Base-by-base conservation (phyloP, 2,888 invertebrate species). In the Eledona agricola region DNA sequence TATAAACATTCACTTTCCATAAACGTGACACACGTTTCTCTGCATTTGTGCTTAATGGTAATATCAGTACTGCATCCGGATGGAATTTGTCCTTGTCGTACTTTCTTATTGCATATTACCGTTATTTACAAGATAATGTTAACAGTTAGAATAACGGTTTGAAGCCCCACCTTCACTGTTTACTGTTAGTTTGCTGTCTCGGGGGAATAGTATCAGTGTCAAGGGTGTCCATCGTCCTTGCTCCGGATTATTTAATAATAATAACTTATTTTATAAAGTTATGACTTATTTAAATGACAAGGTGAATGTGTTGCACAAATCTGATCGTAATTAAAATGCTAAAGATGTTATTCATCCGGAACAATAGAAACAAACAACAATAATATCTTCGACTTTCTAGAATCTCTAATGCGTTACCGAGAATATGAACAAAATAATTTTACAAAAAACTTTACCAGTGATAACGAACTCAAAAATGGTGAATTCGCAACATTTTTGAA, bases 21-120 rank as follows among this genome's bases (percentile, higher is more conserved):
- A 28, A 42, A 42, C 42, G 42, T 42, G 42, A 42, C 42, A 28
- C 40, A 42, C 42, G 42, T 42, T 42, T 42, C 12, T 7, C 7
- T 31, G 20, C 42, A 31, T 20, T 40, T 6, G 20, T 20, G 31
- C 29, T 13, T 40, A n/a, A 3, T 3, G 3, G 7, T 23, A 37
- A 25, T 37, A 15, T 15, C 7, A 11, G 34, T 45, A 31, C 34
- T 45, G 45, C 45, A 45, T 45, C 45, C 11, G 11, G 4, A 19
- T 16, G 45, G 45, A 11, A 45, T 45, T 34, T 34, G 25, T n/a
- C 45, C 45, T 45, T 45, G 45, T 28, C 13, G 6, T 16, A 34
- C 45, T 45, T 45, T 45, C 45, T 34, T 45, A 29, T 31, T 29
- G 22, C 26, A 17, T 28, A 3, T 10, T 5, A 45, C 45, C 45